Evolutionary conservation across 1,140 invertebrate species (phyloP).

Genomic region (honey bee (Apis mellifera)): DNA sequence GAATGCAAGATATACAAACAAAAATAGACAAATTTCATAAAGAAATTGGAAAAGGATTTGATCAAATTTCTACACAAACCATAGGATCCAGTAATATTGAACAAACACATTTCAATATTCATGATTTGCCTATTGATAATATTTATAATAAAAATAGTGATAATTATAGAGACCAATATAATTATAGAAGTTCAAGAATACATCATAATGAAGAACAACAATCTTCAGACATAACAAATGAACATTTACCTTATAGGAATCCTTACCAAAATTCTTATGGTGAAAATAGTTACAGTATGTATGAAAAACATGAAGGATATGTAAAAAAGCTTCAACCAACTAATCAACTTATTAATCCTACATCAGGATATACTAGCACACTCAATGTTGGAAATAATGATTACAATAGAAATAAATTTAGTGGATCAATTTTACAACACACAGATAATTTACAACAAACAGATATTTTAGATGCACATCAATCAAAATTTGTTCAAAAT

Average conservation of each 20-base stretch:
- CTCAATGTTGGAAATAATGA: slow-evolving; percentile 5
- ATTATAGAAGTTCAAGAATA: not conserved
- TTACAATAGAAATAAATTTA: slow-evolving; percentile 20
- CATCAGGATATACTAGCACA: slow-evolving; percentile 17
- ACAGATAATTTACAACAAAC: slow-evolving; percentile 3
- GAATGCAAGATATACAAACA: slow-evolving; percentile 8
- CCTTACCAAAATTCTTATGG: slow-evolving; percentile 23
- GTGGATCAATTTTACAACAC: not conserved
- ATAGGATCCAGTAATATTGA: slow-evolving; percentile 12
- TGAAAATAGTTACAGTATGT: slow-evolving; percentile 21
- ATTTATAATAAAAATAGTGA: slow-evolving; percentile 40
- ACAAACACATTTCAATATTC: not conserved
- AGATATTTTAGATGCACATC: slow-evolving; percentile 17
- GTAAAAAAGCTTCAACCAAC: slow-evolving; percentile 16
- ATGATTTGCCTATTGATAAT: slow-evolving; percentile 16
- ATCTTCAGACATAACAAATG: not conserved
- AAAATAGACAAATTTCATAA: slow-evolving; percentile 48
- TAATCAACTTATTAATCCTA: slow-evolving; percentile 11
- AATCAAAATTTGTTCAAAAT: slow-evolving; percentile 20
- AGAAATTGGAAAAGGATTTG: slow-evolving; percentile 49
- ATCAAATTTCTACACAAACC: slow-evolving; percentile 20
- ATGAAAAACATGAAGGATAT: slow-evolving; percentile 36
- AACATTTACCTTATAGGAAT: slow-evolving; percentile 17
- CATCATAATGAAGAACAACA: slow-evolving; percentile 45
- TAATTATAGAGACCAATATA: slow-evolving; percentile 23